These are phyloP conservation scores for Phacellophora camtschatica DNA, from an alignment of 30 jellyfish, hydroid and myxozoan genomes.

Conservation along the genomic window DNA sequence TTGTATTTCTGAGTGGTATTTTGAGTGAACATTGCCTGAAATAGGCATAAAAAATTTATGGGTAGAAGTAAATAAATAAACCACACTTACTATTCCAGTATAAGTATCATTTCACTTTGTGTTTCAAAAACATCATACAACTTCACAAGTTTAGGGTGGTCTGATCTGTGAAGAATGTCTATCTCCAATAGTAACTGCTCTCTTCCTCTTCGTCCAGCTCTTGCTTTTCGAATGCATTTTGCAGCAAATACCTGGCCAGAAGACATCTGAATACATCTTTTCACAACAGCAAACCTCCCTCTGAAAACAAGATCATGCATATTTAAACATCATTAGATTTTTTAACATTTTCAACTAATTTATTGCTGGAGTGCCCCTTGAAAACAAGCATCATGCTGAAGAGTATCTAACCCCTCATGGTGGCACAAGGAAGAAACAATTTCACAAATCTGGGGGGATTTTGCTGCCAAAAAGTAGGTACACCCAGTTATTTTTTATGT, in stretches of 20 bases:
- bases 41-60: no score
- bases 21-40: no score
- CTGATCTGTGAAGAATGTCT: constrained; percentile 71
- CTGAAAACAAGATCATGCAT: constrained; percentile 4
- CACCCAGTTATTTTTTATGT: no score
- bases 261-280: constrained; percentile 72
- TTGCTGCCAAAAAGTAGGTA: no score
- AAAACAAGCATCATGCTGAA: neutral
- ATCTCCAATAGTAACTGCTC: constrained; percentile 93
- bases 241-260: constrained; percentile 93
- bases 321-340: neutral
- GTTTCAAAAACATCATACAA: constrained; percentile 97
- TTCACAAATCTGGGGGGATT: no score
- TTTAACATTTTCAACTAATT: neutral
- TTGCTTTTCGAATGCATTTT: constrained; percentile 86
- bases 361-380: neutral
- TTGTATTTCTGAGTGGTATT: no score
- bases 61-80: no score
- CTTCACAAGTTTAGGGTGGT: constrained; percentile 96
- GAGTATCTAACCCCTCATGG: no score
- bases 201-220: constrained; percentile 96
- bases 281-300: constrained; percentile 99
- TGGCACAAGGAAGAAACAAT: no score
- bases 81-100: constrained; percentile 91
- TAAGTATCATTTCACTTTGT: constrained; percentile 87